These are phyloP conservation scores for Danaus chrysippus DNA, from an alignment of 2,888 invertebrate species.

Conservation along the genomic window DNA sequence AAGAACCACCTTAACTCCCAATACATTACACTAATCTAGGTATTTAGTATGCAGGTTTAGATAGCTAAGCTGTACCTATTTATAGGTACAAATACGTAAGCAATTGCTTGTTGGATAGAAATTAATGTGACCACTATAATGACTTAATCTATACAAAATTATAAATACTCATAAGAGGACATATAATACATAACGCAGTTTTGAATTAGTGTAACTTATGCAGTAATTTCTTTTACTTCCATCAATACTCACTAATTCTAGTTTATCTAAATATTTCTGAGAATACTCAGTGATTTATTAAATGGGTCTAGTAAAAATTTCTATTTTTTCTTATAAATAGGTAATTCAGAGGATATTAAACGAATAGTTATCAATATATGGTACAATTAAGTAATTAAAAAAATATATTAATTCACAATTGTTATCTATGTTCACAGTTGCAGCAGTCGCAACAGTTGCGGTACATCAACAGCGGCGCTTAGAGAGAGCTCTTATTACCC, in stretches of 20 bases:
- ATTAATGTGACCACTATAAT: slow-evolving; percentile 15
- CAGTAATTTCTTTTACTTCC: too few species aligned
- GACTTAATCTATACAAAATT: slow-evolving; percentile 10
- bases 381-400: too few species aligned
- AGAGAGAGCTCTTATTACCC: slow-evolving; percentile 41
- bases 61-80: neutral
- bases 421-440: slow-evolving; percentile 19
- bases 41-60: slow-evolving; percentile 22
- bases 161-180: neutral
- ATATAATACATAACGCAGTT: neutral
- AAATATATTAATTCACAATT: too few species aligned
- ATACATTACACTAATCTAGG: slow-evolving; percentile 19
- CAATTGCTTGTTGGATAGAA: slow-evolving; percentile 25
- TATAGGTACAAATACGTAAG: slow-evolving; percentile 24
- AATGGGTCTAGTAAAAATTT: too few species aligned
- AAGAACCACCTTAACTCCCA: neutral
- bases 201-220: too few species aligned
- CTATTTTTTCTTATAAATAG: too few species aligned
- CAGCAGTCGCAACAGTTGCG: slow-evolving; percentile 31
- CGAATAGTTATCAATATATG: too few species aligned
- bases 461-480: slow-evolving; percentile 36
- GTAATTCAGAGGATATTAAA: too few species aligned
- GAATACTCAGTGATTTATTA: too few species aligned
- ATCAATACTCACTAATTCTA: too few species aligned
- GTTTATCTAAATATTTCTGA: neutral